Conservation (phyloP, 2,113 vertebrate species). For the Zosterops lateralis region DNA sequence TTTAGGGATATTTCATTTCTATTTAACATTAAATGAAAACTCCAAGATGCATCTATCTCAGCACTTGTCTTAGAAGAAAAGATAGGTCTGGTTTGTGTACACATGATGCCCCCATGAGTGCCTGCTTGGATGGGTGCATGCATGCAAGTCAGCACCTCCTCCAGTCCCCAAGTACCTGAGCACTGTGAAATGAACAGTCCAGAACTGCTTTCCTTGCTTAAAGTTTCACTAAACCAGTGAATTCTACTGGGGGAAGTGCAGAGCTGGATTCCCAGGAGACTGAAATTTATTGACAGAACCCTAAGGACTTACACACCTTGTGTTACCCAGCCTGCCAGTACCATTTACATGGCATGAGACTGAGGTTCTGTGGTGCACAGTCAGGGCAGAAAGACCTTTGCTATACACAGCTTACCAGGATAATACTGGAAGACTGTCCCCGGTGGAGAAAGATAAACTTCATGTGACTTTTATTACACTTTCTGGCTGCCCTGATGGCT, state of each 20-base stretch:
- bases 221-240: neutral
- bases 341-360: neutral
- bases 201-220: neutral
- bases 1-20: neutral
- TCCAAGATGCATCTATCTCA: neutral
- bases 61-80: neutral
- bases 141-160: neutral
- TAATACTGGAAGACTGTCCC: neutral
- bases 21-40: neutral
- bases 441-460: neutral
- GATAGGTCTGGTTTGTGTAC: neutral
- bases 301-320: neutral
- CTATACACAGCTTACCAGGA: neutral
- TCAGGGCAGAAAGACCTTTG: neutral
- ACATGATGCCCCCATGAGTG: fast-evolving
- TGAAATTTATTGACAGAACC: neutral
- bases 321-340: neutral
- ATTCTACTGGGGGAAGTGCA: neutral
- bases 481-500: neutral
- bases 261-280: neutral
- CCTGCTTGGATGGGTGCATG: neutral
- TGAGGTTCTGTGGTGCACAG: neutral
- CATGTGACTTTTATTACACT: neutral
- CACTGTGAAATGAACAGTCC: neutral
- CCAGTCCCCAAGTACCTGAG: neutral